Conservation (phyloP, 1,140 invertebrate genomes). For the Hermetia illucens region DNA sequence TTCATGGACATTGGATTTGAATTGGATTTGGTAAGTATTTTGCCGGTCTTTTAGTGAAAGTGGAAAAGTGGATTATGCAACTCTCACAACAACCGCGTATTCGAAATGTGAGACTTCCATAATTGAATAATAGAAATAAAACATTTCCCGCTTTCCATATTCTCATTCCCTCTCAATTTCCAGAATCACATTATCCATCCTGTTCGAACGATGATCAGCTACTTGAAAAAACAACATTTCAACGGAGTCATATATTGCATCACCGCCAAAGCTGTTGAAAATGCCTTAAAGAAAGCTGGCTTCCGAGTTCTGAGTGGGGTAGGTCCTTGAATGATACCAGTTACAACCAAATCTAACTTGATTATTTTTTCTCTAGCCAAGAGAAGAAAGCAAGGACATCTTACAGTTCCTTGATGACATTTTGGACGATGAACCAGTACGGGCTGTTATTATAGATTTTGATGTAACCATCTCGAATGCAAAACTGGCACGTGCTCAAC, state of each 20-base stretch:
- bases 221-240: not conserved
- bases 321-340: no score
- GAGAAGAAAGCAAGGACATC: constrained; percentile 20
- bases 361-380: constrained; percentile 6
- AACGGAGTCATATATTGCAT: not conserved
- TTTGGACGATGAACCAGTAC: constrained; percentile 16
- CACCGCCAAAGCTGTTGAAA: not conserved
- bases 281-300: not conserved
- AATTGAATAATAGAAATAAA: no score
- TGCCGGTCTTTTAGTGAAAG: no score
- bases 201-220: not conserved
- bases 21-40: no score
- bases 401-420: constrained; percentile 15
- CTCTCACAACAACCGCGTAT: not conserved
- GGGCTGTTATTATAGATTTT: constrained; percentile 21
- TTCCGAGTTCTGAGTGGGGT: no score
- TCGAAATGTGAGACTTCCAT: no score
- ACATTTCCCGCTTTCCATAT: no score
- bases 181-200: not conserved
- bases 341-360: no score
- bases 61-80: not conserved
- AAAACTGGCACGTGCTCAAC: constrained; percentile 18
- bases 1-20: not conserved
- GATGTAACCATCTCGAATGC: constrained; percentile 22
- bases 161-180: no score